Evolutionary conservation across 2,888 invertebrate genomes (phyloP), one percentile per base, ranked within the genome.

Genomic region (Hanleya hanleyi): DNA sequence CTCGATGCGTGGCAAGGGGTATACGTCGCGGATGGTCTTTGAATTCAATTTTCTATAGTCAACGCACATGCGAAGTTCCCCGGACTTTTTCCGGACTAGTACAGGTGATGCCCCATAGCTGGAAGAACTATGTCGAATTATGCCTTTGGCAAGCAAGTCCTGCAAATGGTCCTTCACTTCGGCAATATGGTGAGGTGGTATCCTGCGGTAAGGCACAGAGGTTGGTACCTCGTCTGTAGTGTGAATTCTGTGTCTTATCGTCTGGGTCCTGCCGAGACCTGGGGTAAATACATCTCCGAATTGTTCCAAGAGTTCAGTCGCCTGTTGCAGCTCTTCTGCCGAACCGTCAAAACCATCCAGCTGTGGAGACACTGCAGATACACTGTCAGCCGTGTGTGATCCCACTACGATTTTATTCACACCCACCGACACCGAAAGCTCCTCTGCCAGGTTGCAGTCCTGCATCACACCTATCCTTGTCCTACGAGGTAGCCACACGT

Each of bases 1-100:
- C 38, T 77, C 75, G 18, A 50, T 51, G 41, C 29, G 7, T 61
- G 62, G 32, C 49, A 41, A 18, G n/a, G 38, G 15, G 62, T 36
- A 35, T 57, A 68, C 67, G 64, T 50, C 29, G 18, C 61, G 22
- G 62, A 61, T 1, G 67, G 67, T 36, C 57, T 68, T 29, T 35
- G 15, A 36, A 36, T 51, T 29, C 41, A 61, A 26, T 41, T 3
- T 22, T 22, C 57, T 22, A 57, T 57, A 57, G 29, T 57, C 29
- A 15, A 57, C 26, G 57, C 29, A 57, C 26, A 57, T 57, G 1
- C 57, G 18, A 15, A 57, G 15, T 9, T 57, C 57, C 15, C 57
- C 2, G 57, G 22, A 29, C 32, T 57, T 57, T 29, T 57, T 57
- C 57, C 32, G 4, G 15, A 57, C 29, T 29, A 57, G 57, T 22